These are phyloP conservation scores for Sesamia nonagrioides DNA, from an alignment of 1,140 invertebrate species.

Conservation along the genomic window DNA sequence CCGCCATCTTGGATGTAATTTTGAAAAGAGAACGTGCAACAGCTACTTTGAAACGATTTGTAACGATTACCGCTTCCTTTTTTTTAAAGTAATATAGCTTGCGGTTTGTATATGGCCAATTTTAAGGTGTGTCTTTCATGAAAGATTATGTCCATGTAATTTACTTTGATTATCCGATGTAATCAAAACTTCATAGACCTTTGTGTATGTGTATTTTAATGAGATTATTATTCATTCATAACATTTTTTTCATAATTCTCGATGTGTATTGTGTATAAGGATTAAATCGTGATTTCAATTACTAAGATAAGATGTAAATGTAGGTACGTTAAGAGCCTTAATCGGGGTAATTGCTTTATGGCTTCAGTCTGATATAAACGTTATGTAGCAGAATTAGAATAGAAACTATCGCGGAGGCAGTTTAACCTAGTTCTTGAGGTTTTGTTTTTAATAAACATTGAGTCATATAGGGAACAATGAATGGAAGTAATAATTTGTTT, in stretches of 20 bases:
- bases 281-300: slow-evolving; percentile 80
- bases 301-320: slow-evolving; percentile 74
- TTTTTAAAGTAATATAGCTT: slow-evolving; percentile 49
- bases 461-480: neutral
- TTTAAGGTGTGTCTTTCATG: slow-evolving; percentile 46
- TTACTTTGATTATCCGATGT: slow-evolving; percentile 59
- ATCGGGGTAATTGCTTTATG: slow-evolving; percentile 64
- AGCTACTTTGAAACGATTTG: slow-evolving; percentile 54
- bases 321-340: slow-evolving; percentile 57
- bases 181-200: slow-evolving; percentile 45
- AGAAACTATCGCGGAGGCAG: slow-evolving; percentile 28
- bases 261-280: slow-evolving; percentile 44
- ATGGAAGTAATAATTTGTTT: slow-evolving; percentile 17
- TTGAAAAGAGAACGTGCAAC: slow-evolving; percentile 51
- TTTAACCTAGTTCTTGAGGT: slow-evolving; percentile 24
- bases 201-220: slow-evolving; percentile 61
- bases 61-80: slow-evolving; percentile 54
- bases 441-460: slow-evolving; percentile 26
- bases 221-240: slow-evolving; percentile 78
- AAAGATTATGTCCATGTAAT: slow-evolving; percentile 49
- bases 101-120: slow-evolving; percentile 45
- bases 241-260: slow-evolving; percentile 58
- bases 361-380: slow-evolving; percentile 58
- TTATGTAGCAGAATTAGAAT: slow-evolving; percentile 39
- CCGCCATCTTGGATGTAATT: slow-evolving; percentile 65